Evolutionary conservation across 2,113 vertebrate species (phyloP).

Genomic region (Colistium nudipinnis): DNA sequence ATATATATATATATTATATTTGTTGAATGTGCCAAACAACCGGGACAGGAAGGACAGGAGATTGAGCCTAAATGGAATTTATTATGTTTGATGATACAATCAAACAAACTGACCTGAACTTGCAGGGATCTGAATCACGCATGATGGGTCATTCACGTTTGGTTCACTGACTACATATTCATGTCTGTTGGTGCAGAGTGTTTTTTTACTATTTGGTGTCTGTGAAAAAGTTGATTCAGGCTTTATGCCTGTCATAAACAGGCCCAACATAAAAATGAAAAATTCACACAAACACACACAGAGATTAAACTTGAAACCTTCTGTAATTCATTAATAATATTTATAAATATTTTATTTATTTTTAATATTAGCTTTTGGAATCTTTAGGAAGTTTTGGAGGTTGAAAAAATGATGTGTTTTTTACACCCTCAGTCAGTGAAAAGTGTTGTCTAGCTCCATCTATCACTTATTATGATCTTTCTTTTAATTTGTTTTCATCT

Average conservation of each 20-base stretch:
- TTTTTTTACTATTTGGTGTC: no score
- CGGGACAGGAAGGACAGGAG: no score
- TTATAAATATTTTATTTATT: neutral
- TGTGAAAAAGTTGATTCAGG: neutral
- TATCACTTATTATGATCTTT: neutral
- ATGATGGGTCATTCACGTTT: no score
- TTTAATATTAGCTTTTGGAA: neutral
- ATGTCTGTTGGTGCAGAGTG: no score
- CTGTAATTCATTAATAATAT: neutral
- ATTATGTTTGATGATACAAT: no score
- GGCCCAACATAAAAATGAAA: slow-evolving; percentile 12
- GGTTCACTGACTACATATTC: no score
- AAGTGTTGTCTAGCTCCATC: no score
- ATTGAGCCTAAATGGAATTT: no score
- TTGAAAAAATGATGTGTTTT: slow-evolving; percentile 1
- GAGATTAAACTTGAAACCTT: slow-evolving; percentile 3
- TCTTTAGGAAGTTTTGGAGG: neutral
- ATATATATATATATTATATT: no score
- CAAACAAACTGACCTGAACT: no score
- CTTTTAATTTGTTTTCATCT: neutral
- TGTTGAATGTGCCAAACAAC: no score
- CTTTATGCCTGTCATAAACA: slow-evolving; percentile 13
- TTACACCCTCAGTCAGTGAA: neutral
- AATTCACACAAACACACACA: neutral
- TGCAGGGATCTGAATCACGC: no score